These are phyloP conservation scores for Scaptomyza graminum DNA, from an alignment of 1,140 invertebrate species.

Conservation along the genomic window DNA sequence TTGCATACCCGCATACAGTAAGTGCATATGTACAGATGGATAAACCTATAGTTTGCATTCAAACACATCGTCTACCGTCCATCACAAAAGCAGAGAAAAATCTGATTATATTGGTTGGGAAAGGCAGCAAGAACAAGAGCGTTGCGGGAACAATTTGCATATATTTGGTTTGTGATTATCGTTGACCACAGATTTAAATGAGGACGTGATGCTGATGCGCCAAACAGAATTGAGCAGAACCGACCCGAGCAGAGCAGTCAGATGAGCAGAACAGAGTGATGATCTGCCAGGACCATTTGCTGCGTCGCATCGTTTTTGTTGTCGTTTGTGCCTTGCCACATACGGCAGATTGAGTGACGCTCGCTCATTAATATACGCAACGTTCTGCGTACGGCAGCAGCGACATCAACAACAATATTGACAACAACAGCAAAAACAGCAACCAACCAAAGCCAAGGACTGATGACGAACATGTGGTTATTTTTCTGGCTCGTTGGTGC, in stretches of 20 bases:
- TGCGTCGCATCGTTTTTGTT: slow-evolving; percentile 10
- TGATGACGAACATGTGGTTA: slow-evolving; percentile 70
- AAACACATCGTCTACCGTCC: slow-evolving; percentile 45
- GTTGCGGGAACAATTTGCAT: slow-evolving; percentile 68
- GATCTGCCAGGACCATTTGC: slow-evolving; percentile 28
- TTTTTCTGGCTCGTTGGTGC: slow-evolving; percentile 36
- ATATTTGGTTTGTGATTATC: slow-evolving; percentile 78
- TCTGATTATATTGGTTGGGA: slow-evolving; percentile 75
- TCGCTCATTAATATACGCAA: slow-evolving; percentile 72
- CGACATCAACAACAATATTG: slow-evolving; percentile 18
- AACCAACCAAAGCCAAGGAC: slow-evolving; percentile 22
- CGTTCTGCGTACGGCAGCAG: slow-evolving; percentile 23
- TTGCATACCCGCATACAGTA: slow-evolving; percentile 39
- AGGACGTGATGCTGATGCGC: slow-evolving; percentile 28
- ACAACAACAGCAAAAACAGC: slow-evolving; percentile 28
- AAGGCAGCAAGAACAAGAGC: slow-evolving; percentile 33
- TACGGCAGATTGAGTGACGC: slow-evolving; percentile 61
- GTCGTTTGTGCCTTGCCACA: slow-evolving; percentile 29
- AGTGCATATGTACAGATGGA: slow-evolving; percentile 11
- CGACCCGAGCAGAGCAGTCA: no score
- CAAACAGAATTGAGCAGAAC: neutral
- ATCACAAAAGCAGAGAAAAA: slow-evolving; percentile 36
- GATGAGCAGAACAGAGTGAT: neutral
- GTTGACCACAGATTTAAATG: slow-evolving; percentile 72
- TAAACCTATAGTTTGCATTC: slow-evolving; percentile 27